Evolutionary conservation across 37 sponge, comb jelly and placozoan genomes (phyloP).

Genomic region (Beroe ovata): DNA sequence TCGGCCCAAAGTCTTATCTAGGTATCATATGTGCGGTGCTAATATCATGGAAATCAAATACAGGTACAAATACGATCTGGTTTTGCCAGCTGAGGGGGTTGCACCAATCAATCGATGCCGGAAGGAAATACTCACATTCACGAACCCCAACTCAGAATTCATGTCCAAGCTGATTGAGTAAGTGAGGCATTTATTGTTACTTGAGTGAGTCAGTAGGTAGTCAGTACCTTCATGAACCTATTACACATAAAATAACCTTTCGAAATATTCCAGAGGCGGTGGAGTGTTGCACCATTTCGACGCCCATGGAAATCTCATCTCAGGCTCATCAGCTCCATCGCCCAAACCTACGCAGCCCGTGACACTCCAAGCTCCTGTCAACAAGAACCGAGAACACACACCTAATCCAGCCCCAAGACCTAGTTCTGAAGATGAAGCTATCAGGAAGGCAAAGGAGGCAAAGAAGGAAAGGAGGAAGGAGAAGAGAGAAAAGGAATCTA

Average conservation of each 20-base stretch:
- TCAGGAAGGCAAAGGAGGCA: background rate
- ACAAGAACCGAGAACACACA: background rate
- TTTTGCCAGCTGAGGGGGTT: constrained; percentile 84
- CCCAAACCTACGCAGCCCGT: background rate
- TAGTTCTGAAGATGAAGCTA: background rate
- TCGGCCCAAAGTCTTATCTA: no score
- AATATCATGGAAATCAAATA: no score
- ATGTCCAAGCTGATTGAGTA: constrained; percentile 37
- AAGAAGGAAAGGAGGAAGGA: constrained; percentile 49
- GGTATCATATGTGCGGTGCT: no score
- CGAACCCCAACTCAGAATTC: constrained; percentile 93
- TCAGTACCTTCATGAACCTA: no score
- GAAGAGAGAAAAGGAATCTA: background rate
- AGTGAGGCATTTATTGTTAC: no score
- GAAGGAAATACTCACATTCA: constrained; percentile 94
- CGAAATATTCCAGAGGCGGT: constrained; percentile 16
- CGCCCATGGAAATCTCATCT: background rate
- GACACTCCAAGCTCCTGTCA: background rate
- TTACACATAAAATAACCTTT: no score
- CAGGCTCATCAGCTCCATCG: background rate
- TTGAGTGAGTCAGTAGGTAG: no score
- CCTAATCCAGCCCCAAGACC: background rate
- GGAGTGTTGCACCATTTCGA: constrained; percentile 13
- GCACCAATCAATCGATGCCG: constrained; percentile 90
- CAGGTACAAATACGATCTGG: constrained; percentile 90